Evolutionary conservation across 2,888 invertebrate genomes (phyloP).

Genomic region (Neria commutata): DNA sequence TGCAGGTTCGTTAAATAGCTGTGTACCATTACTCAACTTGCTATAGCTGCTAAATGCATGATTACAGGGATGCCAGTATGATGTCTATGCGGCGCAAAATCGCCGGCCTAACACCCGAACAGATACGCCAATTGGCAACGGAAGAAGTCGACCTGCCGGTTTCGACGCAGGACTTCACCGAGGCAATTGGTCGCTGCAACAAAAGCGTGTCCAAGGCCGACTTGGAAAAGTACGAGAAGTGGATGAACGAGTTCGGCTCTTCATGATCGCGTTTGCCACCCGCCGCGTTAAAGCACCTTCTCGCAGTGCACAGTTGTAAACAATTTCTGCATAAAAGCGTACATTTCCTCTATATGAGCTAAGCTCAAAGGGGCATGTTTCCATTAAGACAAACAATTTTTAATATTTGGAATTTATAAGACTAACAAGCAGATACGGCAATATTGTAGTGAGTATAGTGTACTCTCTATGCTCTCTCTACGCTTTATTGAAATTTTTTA

Average conservation of each 20-base stretch:
- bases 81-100: conserved; percentile 98
- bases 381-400: not conserved
- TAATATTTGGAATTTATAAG: conserved; percentile 42
- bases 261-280: conserved; percentile 50
- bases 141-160: conserved; percentile 95
- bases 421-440: conserved; percentile 40
- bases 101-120: conserved; percentile 89
- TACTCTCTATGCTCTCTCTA: too few relatives aligned
- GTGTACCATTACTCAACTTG: not conserved
- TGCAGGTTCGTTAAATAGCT: conserved; percentile 72
- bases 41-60: not conserved
- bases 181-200: conserved; percentile 93
- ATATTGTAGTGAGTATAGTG: too few relatives aligned
- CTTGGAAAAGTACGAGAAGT: conserved; percentile 92
- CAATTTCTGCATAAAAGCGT: not conserved
- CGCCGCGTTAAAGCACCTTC: not conserved
- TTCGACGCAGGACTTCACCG: conserved; percentile 87
- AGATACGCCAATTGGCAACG: conserved; percentile 91
- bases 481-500: too few relatives aligned
- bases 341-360: not conserved
- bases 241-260: conserved; percentile 95
- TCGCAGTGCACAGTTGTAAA: not conserved
- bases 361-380: not conserved
- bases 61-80: conserved; percentile 92
- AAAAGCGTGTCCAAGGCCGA: conserved; percentile 95